Evolutionary conservation across 2,888 invertebrate species (phyloP), one percentile per base, ranked within the genome.

Genomic region (Arge pagana): DNA sequence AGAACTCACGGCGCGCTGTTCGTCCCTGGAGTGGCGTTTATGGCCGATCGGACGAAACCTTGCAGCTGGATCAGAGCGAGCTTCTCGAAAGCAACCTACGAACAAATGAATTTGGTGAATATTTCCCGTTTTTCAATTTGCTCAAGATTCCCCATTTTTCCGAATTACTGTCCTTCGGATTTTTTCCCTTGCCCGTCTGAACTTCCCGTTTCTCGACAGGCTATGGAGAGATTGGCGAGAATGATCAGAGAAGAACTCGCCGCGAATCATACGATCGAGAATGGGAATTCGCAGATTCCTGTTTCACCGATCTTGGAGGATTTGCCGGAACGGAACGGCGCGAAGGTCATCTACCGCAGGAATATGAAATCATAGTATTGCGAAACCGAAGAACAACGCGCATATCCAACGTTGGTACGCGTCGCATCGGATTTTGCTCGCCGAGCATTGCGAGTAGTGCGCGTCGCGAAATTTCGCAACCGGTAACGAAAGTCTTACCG

Each of bases 1-100:
- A 72, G 86, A 16, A 79, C 82, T 48, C 84, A 86, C 51, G 84
- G 88, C 7, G 82, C 90, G 1, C 82, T 86, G 67, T 76, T 90
- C 58, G 82, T 87, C 0, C 91, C 91, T 0, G 92, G 91, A 0
- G 87, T 85, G 55, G 87, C 86, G 0, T 91, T 90, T 71, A 82
- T 83, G 73, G 81, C 81, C 43, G 85, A 88, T 71, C 78, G 80
- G 1, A 76, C 76, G 30, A 78, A 81, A 53, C 84, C 87, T 8
- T 86, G 85, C 61, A 84, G 83, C 37, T 86, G 85, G 68, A 75
- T 91, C 43, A 78, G 92, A 43, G 82, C 88, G 28, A 85, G 90
- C 0, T 91, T 85, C 70, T 87, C 90, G 43, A 83, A 85, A 64
- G 83, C 87, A 10, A 71, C 82, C 0, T 78, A 82, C 18, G 81